phyloP scores from a whole-genome alignment of 2,113 vertebrate species.

The Catharus bicknelli region DNA sequence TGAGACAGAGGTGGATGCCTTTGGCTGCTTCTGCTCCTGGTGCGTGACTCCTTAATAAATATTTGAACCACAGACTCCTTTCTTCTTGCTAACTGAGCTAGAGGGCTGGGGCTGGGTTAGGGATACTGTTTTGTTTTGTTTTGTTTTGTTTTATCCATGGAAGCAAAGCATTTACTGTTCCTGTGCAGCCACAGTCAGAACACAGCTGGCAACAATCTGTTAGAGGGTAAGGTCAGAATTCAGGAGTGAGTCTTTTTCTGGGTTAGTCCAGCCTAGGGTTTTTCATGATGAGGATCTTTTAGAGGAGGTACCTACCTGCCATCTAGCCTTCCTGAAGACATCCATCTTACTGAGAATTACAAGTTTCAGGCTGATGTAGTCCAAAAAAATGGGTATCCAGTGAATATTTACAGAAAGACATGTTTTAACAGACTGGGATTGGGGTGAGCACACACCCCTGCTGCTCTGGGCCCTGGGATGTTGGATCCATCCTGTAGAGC shows the following conservation, averaged over 20 bases:
- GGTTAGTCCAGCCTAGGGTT: neutral
- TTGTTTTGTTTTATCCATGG: fast-evolving
- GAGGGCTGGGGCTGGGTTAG: neutral
- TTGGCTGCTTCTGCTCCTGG: neutral
- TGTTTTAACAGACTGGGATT: neutral
- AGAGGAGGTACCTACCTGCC: neutral
- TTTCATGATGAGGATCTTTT: neutral
- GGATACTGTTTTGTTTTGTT: neutral
- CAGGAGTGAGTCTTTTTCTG: neutral
- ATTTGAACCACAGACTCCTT: neutral
- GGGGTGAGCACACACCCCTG: fast-evolving
- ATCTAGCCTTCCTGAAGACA: neutral
- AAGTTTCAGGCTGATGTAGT: neutral
- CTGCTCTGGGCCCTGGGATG: neutral
- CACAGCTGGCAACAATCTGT: neutral
- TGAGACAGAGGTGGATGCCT: neutral
- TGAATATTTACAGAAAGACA: fast-evolving
- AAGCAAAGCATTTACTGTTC: neutral
- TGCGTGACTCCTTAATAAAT: neutral
- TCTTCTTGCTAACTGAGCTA: neutral
- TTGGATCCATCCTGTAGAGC: neutral
- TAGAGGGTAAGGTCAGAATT: neutral
- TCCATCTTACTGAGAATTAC: neutral
- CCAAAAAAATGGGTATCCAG: neutral
- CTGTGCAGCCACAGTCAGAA: neutral